A percentile compares a stretch with the other conserved stretches of the same genome.
Evolutionary conservation across 2,113 vertebrate species (phyloP).

Genomic region (Alligator mississippiensis): DNA sequence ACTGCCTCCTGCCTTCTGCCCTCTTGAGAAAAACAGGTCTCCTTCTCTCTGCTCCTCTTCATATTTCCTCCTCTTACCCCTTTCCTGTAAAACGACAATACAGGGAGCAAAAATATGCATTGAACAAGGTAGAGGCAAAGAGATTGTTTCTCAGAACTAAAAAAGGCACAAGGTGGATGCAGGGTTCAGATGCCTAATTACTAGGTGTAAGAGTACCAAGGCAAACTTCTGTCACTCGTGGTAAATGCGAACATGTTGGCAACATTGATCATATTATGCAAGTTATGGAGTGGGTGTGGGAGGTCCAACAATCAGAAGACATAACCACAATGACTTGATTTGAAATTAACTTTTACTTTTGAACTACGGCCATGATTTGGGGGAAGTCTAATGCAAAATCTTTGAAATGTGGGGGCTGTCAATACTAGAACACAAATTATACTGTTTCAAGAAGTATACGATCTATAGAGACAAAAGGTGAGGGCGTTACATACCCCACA

Average conservation of each 20-base stretch:
- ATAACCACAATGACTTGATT: too few species aligned
- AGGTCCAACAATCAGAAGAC: too few species aligned
- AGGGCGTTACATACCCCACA: background rate
- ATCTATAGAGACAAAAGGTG: background rate
- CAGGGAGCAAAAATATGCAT: background rate
- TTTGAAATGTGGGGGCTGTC: background rate
- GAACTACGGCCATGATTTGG: background rate
- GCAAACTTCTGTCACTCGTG: background rate
- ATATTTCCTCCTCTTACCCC: background rate
- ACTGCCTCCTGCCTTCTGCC: background rate
- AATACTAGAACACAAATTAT: background rate
- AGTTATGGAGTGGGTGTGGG: too few species aligned
- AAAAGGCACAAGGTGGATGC: background rate
- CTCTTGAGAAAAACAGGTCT: background rate
- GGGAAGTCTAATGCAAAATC: background rate
- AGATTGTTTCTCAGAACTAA: too few species aligned
- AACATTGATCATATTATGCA: background rate
- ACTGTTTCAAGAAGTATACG: background rate
- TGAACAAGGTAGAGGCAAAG: too few species aligned
- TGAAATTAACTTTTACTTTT: background rate
- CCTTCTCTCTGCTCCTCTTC: too few species aligned
- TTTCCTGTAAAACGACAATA: background rate
- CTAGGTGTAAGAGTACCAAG: too few species aligned
- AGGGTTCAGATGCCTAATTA: background rate
- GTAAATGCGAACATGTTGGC: background rate